Conservation (phyloP, 2,888 invertebrate genomes). For the Frankliniella fusca region DNA sequence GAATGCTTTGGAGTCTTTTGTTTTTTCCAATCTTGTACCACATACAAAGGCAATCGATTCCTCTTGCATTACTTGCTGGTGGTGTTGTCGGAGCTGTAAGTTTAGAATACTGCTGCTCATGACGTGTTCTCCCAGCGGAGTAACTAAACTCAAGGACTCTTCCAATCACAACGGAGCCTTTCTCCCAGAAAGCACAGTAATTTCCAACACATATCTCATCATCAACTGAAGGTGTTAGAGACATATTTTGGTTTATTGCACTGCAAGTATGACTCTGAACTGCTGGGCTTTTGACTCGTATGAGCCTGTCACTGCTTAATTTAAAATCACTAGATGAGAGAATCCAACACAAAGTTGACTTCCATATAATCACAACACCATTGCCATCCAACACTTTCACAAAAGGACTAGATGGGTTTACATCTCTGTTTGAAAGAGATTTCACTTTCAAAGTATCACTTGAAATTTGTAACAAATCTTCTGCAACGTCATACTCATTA, state of each 20-base stretch:
- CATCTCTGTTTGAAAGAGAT: neutral
- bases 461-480: neutral
- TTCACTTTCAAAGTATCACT: neutral
- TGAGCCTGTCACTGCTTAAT: neutral
- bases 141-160: neutral
- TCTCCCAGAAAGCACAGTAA: neutral
- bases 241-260: neutral
- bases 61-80: neutral
- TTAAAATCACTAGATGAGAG: neutral
- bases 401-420: neutral
- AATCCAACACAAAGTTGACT: neutral
- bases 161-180: neutral
- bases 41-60: neutral
- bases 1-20: neutral
- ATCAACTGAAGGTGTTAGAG: neutral
- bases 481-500: neutral
- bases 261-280: neutral
- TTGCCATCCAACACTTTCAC: neutral
- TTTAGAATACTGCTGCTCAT: neutral
- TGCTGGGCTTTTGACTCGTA: neutral
- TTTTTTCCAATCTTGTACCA: neutral
- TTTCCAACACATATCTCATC: neutral
- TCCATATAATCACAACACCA: neutral
- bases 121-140: neutral
- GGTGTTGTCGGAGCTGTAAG: neutral